Evolutionary conservation across 1,140 invertebrate genomes (phyloP).

Genomic region (Ephestia elutella): DNA sequence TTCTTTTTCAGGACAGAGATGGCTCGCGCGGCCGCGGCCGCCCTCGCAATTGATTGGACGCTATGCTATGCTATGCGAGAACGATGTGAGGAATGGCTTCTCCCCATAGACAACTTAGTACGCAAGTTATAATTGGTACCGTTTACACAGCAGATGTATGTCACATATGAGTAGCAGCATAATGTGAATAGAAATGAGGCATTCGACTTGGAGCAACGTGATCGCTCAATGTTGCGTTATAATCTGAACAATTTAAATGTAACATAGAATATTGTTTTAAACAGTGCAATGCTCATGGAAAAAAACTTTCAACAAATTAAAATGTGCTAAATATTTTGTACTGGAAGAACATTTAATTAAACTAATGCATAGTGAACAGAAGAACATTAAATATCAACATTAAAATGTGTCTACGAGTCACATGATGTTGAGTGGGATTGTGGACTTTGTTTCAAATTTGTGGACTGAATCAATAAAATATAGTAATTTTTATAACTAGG

Average conservation of each 20-base stretch:
- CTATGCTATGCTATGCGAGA: constrained; percentile 29
- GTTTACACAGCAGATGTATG: constrained; percentile 36
- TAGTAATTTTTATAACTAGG: constrained; percentile 70
- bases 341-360: constrained; percentile 66
- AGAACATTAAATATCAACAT: constrained; percentile 57
- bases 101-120: constrained; percentile 70
- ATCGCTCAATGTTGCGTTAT: constrained; percentile 38
- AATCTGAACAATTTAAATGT: constrained; percentile 61
- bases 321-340: constrained; percentile 72
- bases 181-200: constrained; percentile 45
- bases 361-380: constrained; percentile 69
- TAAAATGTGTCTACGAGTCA: constrained; percentile 44
- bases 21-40: constrained; percentile 66
- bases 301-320: constrained; percentile 71
- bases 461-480: constrained; percentile 68
- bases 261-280: constrained; percentile 67
- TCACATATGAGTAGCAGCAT: constrained; percentile 42
- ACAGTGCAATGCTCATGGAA: constrained; percentile 66
- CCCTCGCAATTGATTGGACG: constrained; percentile 54
- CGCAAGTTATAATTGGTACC: constrained; percentile 62
- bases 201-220: constrained; percentile 32
- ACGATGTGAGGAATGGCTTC: constrained; percentile 65
- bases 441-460: constrained; percentile 72
- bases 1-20: constrained; percentile 64
- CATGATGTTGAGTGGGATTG: constrained; percentile 54